Evolutionary conservation across 2,888 invertebrate species (phyloP), one percentile per base, ranked within the genome.

Genomic region (Lepidochitona cinerea): DNA sequence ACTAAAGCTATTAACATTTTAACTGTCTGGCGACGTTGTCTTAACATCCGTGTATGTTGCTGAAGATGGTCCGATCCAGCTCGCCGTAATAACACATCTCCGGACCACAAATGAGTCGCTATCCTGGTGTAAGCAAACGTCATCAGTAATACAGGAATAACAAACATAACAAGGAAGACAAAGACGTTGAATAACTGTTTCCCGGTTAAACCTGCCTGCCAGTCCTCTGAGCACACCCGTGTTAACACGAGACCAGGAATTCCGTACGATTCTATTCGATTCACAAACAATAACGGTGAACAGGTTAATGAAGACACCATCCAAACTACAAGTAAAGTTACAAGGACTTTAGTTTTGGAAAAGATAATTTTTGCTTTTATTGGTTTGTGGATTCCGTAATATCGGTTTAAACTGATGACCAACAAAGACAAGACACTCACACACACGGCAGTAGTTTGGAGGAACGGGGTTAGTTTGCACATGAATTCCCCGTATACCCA

Each of bases 381-480:
- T 18, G 85, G 85, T 68, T 77, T 82, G 52, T 84, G 79, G 23
- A 84, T 83, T 33, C 84, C 84, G 37, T 81, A 79, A 73, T 84
- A 85, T 23, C 87, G 77, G 68, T 85, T 84, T 35, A 84, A 76
- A 71, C 85, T 84, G 41, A 86, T 85, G 18, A 80, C 79, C 18
- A 86, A 74, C 59, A 87, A 77, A 9, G 83, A 84, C 0, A 87
- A 75, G 7, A 85, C 84, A 70, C 85, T 84, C 29, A 87, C 84
- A 0, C 78, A 77, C 0, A 86, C 83, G 0, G 85, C 83, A 4
- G 83, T 79, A 33, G 85, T 85, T 69, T 86, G 86, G 0, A 86
- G 52, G 75, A 86, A 85, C 1, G 83, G 80, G 9, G 80, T 76
- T 26, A 84, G 73, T 71, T 84, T 84, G 73, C 84, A 85, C 78